Evolutionary conservation across 2,888 invertebrate genomes (phyloP).

Genomic region (Meiosimyza decipiens): DNA sequence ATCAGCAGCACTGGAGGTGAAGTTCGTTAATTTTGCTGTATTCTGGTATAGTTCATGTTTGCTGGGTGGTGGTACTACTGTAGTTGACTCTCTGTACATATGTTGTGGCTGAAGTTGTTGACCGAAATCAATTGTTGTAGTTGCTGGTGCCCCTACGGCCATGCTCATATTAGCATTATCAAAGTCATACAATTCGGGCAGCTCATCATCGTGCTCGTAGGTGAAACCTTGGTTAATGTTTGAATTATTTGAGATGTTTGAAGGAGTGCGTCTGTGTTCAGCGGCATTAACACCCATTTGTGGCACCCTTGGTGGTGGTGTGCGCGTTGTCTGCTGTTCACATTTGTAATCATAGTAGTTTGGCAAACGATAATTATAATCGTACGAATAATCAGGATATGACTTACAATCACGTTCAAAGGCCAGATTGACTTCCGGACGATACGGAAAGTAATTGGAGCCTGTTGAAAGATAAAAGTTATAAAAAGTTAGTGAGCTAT

Average conservation of each 20-base stretch:
- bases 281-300: conserved; percentile 66
- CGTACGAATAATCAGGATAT: conserved; percentile 66
- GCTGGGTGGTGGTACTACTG: conserved; percentile 48
- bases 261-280: conserved; percentile 80
- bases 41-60: conserved; percentile 60
- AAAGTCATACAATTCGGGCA: conserved; percentile 56
- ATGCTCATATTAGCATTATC: conserved; percentile 50
- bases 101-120: conserved; percentile 26
- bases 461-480: conserved; percentile 48
- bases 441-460: conserved; percentile 66
- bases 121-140: conserved; percentile 27
- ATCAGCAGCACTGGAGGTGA: conserved; percentile 19
- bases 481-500: not conserved
- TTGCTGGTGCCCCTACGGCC: not conserved
- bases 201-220: conserved; percentile 71
- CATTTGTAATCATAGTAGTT: conserved; percentile 64
- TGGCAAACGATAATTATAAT: conserved; percentile 61
- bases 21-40: conserved; percentile 58
- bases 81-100: conserved; percentile 38
- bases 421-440: conserved; percentile 62
- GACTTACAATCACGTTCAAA: conserved; percentile 66
- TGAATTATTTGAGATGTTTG: conserved; percentile 75
- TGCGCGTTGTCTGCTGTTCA: conserved; percentile 54
- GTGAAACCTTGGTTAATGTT: conserved; percentile 74
- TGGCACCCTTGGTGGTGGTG: conserved; percentile 65